Conservation (phyloP, 2,888 invertebrate genomes). For the Cryptocephalus primarius region DNA sequence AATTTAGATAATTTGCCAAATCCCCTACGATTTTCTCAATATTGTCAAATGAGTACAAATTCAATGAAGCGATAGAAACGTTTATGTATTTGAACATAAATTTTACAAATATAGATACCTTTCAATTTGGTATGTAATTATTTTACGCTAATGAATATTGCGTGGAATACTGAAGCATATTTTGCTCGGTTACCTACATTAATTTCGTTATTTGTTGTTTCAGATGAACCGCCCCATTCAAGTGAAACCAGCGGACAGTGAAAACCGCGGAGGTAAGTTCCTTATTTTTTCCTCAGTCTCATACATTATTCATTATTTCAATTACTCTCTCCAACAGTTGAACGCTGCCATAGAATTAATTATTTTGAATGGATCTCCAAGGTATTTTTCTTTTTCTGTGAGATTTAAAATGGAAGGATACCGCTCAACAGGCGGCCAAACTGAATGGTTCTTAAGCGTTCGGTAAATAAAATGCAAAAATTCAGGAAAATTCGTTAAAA, state of each 20-base stretch:
- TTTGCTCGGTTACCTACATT: too few species aligned
- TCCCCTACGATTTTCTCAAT: too few species aligned
- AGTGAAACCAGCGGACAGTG: constrained; percentile 99
- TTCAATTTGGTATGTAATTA: too few species aligned
- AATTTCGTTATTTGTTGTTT: constrained; percentile 28
- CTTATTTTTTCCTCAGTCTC: constrained; percentile 2
- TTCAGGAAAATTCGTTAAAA: background rate
- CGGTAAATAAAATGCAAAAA: background rate
- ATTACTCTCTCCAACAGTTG: constrained; percentile 18
- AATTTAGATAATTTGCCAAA: too few species aligned
- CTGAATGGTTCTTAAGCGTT: background rate
- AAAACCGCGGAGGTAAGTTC: constrained; percentile 90
- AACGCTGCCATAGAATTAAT: constrained; percentile 6
- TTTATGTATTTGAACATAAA: too few species aligned
- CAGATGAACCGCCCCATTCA: constrained; percentile 99
- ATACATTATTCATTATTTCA: constrained; percentile 22
- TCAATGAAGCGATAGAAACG: too few species aligned
- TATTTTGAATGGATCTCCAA: constrained; percentile 7
- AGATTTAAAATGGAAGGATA: background rate
- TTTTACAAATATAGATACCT: too few species aligned
- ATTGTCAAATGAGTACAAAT: too few species aligned
- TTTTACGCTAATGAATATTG: background rate
- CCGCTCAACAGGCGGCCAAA: background rate
- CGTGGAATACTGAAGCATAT: too few species aligned
- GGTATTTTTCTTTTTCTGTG: constrained; percentile 1